These are phyloP conservation scores for Mongoloraphidia duomilia DNA, from an alignment of 2,888 invertebrate species.

Conservation along the genomic window DNA sequence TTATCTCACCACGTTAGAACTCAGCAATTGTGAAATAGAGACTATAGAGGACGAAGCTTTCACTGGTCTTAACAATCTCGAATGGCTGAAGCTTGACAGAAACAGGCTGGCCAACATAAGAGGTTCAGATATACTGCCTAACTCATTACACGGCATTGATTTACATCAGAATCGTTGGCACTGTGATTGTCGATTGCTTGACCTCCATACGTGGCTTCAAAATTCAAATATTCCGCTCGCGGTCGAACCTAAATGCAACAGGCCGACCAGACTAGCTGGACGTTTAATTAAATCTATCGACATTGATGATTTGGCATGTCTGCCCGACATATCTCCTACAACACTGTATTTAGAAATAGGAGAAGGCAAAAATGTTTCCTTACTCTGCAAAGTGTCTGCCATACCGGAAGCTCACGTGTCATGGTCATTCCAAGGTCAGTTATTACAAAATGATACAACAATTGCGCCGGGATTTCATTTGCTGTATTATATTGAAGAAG, in stretches of 20 bases:
- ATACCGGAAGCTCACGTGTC: constrained; percentile 67
- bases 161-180: constrained; percentile 80
- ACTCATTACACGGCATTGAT: constrained; percentile 62
- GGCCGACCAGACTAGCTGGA: constrained; percentile 51
- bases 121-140: constrained; percentile 57
- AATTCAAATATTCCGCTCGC: constrained; percentile 63
- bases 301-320: constrained; percentile 60
- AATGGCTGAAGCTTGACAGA: constrained; percentile 72
- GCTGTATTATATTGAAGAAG: constrained; percentile 56
- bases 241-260: constrained; percentile 62
- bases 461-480: constrained; percentile 51
- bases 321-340: constrained; percentile 64
- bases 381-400: constrained; percentile 67
- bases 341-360: constrained; percentile 62
- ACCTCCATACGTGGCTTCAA: constrained; percentile 63
- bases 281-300: constrained; percentile 52
- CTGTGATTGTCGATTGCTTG: constrained; percentile 70
- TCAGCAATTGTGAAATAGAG: constrained; percentile 68
- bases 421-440: constrained; percentile 73
- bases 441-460: constrained; percentile 60
- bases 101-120: constrained; percentile 62
- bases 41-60: constrained; percentile 67
- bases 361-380: constrained; percentile 67
- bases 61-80: constrained; percentile 62
- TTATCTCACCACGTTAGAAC: constrained; percentile 64